Base-by-base conservation (phyloP, 2,888 invertebrate species). In the Meliscaeva auricollis region DNA sequence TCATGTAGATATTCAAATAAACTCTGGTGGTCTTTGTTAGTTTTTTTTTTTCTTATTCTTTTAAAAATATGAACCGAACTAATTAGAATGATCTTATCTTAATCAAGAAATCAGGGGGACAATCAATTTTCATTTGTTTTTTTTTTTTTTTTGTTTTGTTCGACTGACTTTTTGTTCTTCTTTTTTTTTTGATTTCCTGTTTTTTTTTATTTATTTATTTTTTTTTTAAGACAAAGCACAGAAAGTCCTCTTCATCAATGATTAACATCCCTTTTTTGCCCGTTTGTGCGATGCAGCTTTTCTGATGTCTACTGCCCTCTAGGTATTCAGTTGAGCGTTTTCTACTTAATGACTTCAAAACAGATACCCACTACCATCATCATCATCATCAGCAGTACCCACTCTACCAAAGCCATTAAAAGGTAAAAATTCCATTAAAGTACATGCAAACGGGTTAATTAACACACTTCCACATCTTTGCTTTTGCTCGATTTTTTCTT, bases 371-470 rank as follows among this genome's bases (percentile, higher is more conserved):
- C 46, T 56, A 58, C 26, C 38, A 52, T 73, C 48, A 15, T 44
- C 44, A 44, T 62, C 62, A 22, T 38, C 60, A 20, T 58, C 35
- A 58, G 7, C 66, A 38, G 73, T 68, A 68, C 73, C 64, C 75
- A 68, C 52, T 76, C 81, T 56, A 72, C 69, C 50, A 64, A 60
- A 76, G 68, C 50, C 81, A 85, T 85, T 85, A 81, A 85, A 85
- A 77, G 81, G 76, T 72, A 80, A 81, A 81, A 77, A 74, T 68
- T 81, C 76, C 76, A 85, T 85, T 85, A 73, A 76, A 72, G 81
- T 81, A 81, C 81, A 85, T 85, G 81, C 85, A 85, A 85, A 85
- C 85, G 81, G 85, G 85, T 85, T 85, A 85, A 85, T 85, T 85
- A 85, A 81, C 85, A 85, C 85, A 85, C 85, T 80, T 85, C 73